Conservation (phyloP, 2,888 invertebrate species). For the Hypercompe scribonia region DNA sequence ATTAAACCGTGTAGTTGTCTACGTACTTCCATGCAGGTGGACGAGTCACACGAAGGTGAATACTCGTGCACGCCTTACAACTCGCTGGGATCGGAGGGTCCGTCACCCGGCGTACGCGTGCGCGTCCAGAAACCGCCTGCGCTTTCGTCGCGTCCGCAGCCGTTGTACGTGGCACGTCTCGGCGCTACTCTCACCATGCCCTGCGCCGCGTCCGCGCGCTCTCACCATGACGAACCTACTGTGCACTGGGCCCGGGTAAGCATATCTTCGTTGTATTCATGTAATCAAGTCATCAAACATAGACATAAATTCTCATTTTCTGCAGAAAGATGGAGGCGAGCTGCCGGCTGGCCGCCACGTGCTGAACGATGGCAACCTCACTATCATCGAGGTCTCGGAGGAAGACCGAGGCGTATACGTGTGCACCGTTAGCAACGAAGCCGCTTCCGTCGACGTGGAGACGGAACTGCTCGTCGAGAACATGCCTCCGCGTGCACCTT, state of each 20-base stretch:
- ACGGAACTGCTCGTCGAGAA: conserved; percentile 94
- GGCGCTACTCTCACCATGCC: conserved; percentile 93
- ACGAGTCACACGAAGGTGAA: conserved; percentile 93
- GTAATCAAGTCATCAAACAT: not conserved
- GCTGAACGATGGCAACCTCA: conserved; percentile 92
- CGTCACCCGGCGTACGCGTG: conserved; percentile 94
- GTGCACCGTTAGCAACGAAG: conserved; percentile 94
- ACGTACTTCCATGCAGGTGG: conserved; percentile 82
- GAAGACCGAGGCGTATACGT: conserved; percentile 95
- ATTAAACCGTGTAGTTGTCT: not conserved
- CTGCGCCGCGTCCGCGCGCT: conserved; percentile 91
- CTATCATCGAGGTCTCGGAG: conserved; percentile 92
- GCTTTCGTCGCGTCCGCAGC: conserved; percentile 92
- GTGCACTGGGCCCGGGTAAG: conserved; percentile 64
- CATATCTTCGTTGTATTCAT: not conserved
- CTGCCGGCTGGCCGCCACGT: conserved; percentile 89
- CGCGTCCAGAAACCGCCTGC: conserved; percentile 94
- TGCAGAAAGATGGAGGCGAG: conserved; percentile 90
- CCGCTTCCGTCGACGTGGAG: conserved; percentile 93
- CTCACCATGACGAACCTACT: conserved; percentile 49
- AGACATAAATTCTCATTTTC: not conserved
- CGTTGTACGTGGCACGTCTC: conserved; percentile 93
- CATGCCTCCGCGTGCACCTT: conserved; percentile 95
- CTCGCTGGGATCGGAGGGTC: conserved; percentile 93
- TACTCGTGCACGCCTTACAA: conserved; percentile 98